Base-by-base conservation (phyloP, 2,888 invertebrate species). In the Hedya salicella region DNA sequence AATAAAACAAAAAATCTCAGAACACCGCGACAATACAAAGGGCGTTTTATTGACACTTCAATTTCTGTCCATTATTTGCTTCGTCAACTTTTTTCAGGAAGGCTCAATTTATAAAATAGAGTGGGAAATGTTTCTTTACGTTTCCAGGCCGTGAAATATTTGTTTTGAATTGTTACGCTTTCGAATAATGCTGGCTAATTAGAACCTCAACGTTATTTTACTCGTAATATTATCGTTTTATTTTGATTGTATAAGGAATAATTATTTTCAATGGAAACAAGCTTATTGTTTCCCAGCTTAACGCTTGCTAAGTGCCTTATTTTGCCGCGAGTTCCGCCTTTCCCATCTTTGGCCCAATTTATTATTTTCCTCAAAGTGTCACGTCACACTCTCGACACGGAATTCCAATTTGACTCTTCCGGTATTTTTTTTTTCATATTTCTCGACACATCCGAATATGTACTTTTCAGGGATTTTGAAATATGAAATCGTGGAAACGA, bases 21-120 rank as follows among this genome's bases (percentile, higher is more conserved):
- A 25, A 59, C 39, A 17, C 62, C 50, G 49, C 50, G 21, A 46
- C 52, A 65, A 53, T 36, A 65, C 25, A 60, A 53, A 65, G 59
- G 46, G n/a, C 64, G 39, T 11, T 65, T 61, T 66, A 66, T 66
- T 32, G 60, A 61, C 66, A 66, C 54, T 60, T 54, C 40, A 53
- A 61, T 66, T 54, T 48, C 21, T 36, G 40, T 48, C 49, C 21
- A 54, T 66, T 66, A 61, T 66, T 61, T 54, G 54, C 42, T 54
- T 40, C 17, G 54, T 16, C 16, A 64, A 54, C 39, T 14, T 65
- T 59, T 53, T 60, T 21, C 30, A 21, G 50, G 40, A 57, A 21
- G 54, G 39, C 42, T 64, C 63, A 64, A 65, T 57, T 42, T 44
- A 52, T 65, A 46, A 60, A 53, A 52, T 42, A 40, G 8, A 40